These are phyloP conservation scores for Siniperca knerii DNA, from an alignment of 2,113 vertebrate genomes.

Conservation along the genomic window DNA sequence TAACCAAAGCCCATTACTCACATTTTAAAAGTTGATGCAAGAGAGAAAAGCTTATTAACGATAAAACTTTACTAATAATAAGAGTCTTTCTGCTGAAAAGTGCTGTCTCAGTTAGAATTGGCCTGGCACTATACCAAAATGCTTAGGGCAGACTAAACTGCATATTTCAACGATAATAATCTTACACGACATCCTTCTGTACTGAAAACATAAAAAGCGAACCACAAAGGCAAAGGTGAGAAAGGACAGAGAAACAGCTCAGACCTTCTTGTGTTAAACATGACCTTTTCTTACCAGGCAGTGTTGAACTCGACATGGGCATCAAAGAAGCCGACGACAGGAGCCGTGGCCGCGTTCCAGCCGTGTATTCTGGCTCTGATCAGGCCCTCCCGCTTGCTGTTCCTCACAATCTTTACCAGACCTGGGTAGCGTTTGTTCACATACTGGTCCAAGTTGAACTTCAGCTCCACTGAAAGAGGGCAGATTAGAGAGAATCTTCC, in stretches of 20 bases:
- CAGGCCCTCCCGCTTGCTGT: constrained; percentile 93
- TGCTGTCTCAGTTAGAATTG: constrained; percentile 55
- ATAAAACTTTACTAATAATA: constrained; percentile 64
- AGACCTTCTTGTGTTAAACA: constrained; percentile 39
- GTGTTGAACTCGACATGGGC: constrained; percentile 98
- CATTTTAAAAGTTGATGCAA: constrained; percentile 28
- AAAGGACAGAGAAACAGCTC: constrained; percentile 26
- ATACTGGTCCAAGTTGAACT: constrained; percentile 96
- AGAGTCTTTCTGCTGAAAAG: constrained; percentile 54
- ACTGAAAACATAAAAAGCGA: constrained; percentile 44
- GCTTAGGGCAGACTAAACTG: constrained; percentile 35
- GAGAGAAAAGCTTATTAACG: constrained; percentile 58
- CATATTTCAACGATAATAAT: constrained; percentile 50
- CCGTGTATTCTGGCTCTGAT: constrained; percentile 97
- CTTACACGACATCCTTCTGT: constrained; percentile 47
- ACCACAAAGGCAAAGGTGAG: constrained; percentile 40
- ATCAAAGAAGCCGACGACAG: constrained; percentile 95
- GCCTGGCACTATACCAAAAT: constrained; percentile 35
- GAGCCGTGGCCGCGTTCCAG: constrained; percentile 94
- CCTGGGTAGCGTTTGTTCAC: constrained; percentile 95
- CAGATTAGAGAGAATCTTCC: constrained; percentile 21
- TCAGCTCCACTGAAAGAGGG: constrained; percentile 90
- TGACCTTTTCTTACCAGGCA: constrained; percentile 90
- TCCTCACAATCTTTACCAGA: constrained; percentile 96
- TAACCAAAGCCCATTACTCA: constrained; percentile 47